phyloP scores from a whole-genome alignment of 2,888 invertebrate species.

The Hoplodrina blanda region DNA sequence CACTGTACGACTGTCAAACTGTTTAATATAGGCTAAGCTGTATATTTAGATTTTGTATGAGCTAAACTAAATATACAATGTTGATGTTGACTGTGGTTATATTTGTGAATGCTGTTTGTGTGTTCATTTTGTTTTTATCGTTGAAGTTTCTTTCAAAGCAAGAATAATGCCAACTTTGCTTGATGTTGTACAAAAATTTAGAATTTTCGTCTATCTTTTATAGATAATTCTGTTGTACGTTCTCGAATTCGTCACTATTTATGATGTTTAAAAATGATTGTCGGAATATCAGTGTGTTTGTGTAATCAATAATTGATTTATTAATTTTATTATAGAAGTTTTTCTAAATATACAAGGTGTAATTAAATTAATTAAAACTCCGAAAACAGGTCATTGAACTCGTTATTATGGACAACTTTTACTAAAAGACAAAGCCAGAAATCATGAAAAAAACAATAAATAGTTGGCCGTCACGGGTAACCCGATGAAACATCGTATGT shows the following conservation, averaged over 20 bases:
- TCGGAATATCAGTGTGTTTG: too few relatives aligned
- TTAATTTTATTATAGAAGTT: too few relatives aligned
- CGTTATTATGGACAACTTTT: too few relatives aligned
- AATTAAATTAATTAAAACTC: too few relatives aligned
- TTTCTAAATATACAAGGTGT: too few relatives aligned
- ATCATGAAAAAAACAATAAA: too few relatives aligned
- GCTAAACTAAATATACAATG: slow-evolving; percentile 86
- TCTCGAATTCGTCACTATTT: not conserved
- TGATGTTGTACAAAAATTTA: slow-evolving; percentile 26
- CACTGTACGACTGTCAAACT: slow-evolving; percentile 79
- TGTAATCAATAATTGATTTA: too few relatives aligned
- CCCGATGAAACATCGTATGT: too few relatives aligned
- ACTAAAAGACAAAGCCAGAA: too few relatives aligned
- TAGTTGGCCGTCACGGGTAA: too few relatives aligned
- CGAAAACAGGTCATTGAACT: too few relatives aligned
- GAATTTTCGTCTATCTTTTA: not conserved
- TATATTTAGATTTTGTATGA: slow-evolving; percentile 88
- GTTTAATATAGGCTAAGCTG: slow-evolving; percentile 75
- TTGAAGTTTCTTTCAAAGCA: not conserved
- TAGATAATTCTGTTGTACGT: not conserved
- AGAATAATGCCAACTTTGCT: slow-evolving; percentile 8
- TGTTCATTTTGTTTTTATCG: slow-evolving; percentile 48
- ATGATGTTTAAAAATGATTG: not conserved
- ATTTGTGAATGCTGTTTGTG: slow-evolving; percentile 46
- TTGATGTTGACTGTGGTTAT: slow-evolving; percentile 71